phyloP scores from a whole-genome alignment of 2,888 invertebrate species.

The Odontocerum albicorne region DNA sequence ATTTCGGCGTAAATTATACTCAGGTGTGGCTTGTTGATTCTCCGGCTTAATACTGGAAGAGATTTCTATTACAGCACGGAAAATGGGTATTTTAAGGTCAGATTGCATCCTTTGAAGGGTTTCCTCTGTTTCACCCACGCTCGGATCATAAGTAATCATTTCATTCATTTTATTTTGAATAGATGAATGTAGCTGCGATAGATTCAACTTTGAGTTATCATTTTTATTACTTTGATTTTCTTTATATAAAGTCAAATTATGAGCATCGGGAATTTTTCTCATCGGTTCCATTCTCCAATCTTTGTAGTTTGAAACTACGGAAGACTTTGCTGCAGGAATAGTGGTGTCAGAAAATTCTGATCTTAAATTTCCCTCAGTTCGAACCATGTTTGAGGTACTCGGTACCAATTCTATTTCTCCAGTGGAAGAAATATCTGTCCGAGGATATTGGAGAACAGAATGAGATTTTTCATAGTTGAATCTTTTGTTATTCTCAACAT shows the following conservation, averaged over 20 bases:
- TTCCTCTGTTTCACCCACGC: slow-evolving; percentile 9
- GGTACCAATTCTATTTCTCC: slow-evolving; percentile 9
- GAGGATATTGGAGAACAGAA: slow-evolving; percentile 20
- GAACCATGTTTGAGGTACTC: not conserved
- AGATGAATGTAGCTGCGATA: slow-evolving; percentile 3
- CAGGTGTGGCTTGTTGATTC: slow-evolving; percentile 11
- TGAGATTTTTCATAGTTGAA: slow-evolving; percentile 17
- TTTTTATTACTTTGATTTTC: slow-evolving; percentile 19
- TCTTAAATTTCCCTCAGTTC: not conserved
- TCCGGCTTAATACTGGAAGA: slow-evolving; percentile 25
- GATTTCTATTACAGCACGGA: slow-evolving; percentile 24
- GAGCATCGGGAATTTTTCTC: slow-evolving; percentile 19
- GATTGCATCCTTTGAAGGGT: slow-evolving; percentile 17
- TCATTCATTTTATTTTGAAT: not conserved
- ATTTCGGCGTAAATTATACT: slow-evolving; percentile 19
- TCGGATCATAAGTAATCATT: slow-evolving; percentile 10
- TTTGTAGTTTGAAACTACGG: slow-evolving; percentile 7
- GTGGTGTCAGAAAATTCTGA: slow-evolving; percentile 5
- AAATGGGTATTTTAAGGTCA: slow-evolving; percentile 26
- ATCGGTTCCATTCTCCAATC: slow-evolving; percentile 28
- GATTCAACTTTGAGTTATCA: slow-evolving; percentile 12
- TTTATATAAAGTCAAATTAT: slow-evolving; percentile 19
- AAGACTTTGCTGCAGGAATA: not conserved
- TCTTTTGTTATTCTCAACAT: slow-evolving; percentile 19
- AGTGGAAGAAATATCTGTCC: too few relatives aligned